Evolutionary conservation across 2,888 invertebrate species (phyloP).

Genomic region (Spisula solida): DNA sequence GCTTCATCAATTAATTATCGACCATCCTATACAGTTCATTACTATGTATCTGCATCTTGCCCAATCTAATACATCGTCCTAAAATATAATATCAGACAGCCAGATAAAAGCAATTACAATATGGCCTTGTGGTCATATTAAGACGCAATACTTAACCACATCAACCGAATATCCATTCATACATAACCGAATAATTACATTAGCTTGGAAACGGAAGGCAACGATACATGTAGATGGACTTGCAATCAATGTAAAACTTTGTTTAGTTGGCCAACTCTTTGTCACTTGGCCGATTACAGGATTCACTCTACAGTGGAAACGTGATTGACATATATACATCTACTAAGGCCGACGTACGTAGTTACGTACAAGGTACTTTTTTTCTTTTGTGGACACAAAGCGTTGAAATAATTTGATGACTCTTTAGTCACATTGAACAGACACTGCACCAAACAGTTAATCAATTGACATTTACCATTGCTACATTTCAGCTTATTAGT

Average conservation of each 20-base stretch:
- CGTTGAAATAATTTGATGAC: no score
- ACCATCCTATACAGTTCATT: not conserved
- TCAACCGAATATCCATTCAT: not conserved
- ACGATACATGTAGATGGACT: not conserved
- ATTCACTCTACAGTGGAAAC: not conserved
- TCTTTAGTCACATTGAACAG: no score
- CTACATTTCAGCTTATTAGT: no score
- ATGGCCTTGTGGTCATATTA: not conserved
- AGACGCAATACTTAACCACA: not conserved
- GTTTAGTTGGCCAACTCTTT: not conserved
- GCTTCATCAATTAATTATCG: not conserved
- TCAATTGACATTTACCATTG: no score
- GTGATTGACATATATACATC: not conserved
- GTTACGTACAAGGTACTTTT: not conserved
- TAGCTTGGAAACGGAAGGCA: not conserved
- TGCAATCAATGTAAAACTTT: not conserved
- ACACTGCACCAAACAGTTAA: no score
- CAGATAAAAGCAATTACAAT: not conserved
- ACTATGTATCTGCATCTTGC: not conserved
- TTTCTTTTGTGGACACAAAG: no score
- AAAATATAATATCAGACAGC: not conserved
- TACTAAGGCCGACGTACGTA: not conserved
- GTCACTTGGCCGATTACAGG: not conserved
- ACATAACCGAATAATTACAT: not conserved
- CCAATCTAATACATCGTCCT: not conserved